Percentiles rank a stretch among this genome's conserved stretches.
These are phyloP conservation scores for Anguilla japonica DNA, from an alignment of 2,113 vertebrate species.

Conservation along the genomic window DNA sequence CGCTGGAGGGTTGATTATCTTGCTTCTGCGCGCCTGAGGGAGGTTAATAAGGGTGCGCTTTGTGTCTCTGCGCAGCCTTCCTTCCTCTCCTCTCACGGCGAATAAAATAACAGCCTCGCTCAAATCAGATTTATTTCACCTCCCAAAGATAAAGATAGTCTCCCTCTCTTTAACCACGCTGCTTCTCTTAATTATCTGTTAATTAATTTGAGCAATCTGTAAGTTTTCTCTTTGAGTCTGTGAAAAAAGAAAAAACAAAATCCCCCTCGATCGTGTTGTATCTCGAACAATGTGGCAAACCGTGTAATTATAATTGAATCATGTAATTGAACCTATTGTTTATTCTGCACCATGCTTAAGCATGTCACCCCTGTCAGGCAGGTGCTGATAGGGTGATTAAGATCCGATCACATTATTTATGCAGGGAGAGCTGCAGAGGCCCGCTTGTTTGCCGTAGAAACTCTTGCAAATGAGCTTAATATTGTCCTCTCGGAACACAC, in stretches of 20 bases:
- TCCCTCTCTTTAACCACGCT: not conserved
- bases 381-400: not conserved
- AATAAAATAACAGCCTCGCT: slow-evolving; percentile 45
- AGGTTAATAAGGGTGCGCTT: slow-evolving; percentile 43
- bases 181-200: slow-evolving; percentile 19
- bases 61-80: slow-evolving; percentile 7
- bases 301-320: not conserved
- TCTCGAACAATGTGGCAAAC: not conserved
- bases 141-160: not conserved
- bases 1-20: not conserved
- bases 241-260: not conserved
- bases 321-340: not conserved
- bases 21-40: not conserved
- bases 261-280: not conserved
- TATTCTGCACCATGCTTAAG: not conserved
- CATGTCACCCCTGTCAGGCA: not conserved
- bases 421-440: not conserved
- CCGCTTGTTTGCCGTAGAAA: not conserved
- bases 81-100: slow-evolving; percentile 33
- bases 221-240: not conserved
- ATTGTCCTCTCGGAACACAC: not conserved
- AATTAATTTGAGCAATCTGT: not conserved
- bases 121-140: slow-evolving; percentile 33
- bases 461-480: not conserved
- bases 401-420: not conserved